Base-by-base conservation (phyloP, 2,113 vertebrate species). In the Cygnus buccinator region DNA sequence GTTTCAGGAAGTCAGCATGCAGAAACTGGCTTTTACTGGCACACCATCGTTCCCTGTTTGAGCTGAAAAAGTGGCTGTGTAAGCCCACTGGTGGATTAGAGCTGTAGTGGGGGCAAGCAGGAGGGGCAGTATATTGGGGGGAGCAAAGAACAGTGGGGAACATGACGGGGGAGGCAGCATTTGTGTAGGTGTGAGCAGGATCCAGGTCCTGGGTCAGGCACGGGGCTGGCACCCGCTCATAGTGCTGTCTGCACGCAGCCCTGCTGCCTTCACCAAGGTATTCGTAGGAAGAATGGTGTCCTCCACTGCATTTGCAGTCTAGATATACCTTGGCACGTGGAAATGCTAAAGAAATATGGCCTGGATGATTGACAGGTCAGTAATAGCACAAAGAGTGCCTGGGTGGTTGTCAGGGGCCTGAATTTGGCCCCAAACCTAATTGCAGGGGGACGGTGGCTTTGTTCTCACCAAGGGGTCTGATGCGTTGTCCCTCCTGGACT, bases 91-190 rank as follows among this genome's bases (percentile, higher is more conserved):
- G 37, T 52, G 67, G 48, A 29, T 33, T 31, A 58, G 52, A 11
- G 8, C 31, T 54, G 37, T 43, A 63, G 46, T 35, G 48, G 14
- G 20, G 31, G 37, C 58, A 35, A 54, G 33, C 5, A 1, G 35
- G 37, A 35, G 15, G 11, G 31, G 28, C 25, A 44, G 19, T 0
- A 2, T n/a, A 35, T 2, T 2, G 11, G 13, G 39, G 23, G 31
- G 25, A 29, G 50, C 11, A 63, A 41, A 2, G 2, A 78, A 10
- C 5, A 12, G n/a, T 17, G 52, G 26, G 19, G 41, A 39, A 23
- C 6, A 4, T 3, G 19, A 44, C 3, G n/a, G 35, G 15, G 44
- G 15, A 39, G 44, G 35, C 44, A 31, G 44, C n/a, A 14, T 63
- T 28, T 50, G 58, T 31, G 58, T 2, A 2, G 44, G 15, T 77